Conservation (phyloP, 2,888 invertebrate species). For the Limulus polyphemus region DNA sequence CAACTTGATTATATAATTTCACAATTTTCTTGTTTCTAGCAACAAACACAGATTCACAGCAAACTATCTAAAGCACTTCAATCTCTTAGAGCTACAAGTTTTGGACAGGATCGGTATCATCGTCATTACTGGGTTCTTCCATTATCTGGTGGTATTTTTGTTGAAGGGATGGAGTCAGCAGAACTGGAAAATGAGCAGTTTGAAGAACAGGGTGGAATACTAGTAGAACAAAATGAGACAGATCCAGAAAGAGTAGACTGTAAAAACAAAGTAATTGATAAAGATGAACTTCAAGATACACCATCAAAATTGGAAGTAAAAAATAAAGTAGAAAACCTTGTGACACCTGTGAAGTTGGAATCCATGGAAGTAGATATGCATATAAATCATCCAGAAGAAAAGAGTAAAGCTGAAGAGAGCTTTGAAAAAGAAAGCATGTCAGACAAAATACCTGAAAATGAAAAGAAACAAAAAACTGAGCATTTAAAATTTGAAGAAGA, state of each 20-base stretch:
- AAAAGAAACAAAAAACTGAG: no score
- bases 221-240: no score
- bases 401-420: no score
- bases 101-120: slow-evolving; percentile 85
- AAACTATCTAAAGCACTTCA: slow-evolving; percentile 65
- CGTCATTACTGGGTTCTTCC: slow-evolving; percentile 89
- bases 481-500: no score
- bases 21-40: slow-evolving; percentile 11
- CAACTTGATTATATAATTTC: neutral
- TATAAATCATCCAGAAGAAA: no score
- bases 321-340: no score
- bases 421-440: no score
- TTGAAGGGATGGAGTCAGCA: slow-evolving; percentile 77
- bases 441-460: no score
- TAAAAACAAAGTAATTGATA: slow-evolving; percentile 42
- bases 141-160: slow-evolving; percentile 74
- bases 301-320: slow-evolving; percentile 1
- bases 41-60: slow-evolving; percentile 35
- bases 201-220: no score
- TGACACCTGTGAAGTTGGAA: no score
- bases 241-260: no score
- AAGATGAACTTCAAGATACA: slow-evolving; percentile 34
- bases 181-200: slow-evolving; percentile 18
- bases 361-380: no score
- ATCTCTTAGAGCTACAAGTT: slow-evolving; percentile 63